phyloP scores from a whole-genome alignment of 2,113 vertebrate genomes.

The Fregetta grallaria region DNA sequence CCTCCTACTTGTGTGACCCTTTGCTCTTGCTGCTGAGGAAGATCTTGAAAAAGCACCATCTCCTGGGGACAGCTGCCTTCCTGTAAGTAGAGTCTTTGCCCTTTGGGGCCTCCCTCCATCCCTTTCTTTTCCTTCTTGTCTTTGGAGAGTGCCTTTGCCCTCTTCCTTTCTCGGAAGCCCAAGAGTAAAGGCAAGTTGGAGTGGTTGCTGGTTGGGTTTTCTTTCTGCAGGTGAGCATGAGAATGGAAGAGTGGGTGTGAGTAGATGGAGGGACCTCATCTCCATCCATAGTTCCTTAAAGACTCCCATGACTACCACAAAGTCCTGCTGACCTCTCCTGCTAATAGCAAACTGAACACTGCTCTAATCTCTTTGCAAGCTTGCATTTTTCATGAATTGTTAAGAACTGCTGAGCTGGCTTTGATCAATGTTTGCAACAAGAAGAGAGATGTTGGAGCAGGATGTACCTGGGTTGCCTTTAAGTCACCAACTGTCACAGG shows the following conservation, averaged over 20 bases:
- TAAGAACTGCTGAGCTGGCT: not conserved
- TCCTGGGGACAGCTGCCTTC: not conserved
- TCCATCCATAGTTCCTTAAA: not conserved
- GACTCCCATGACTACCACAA: not conserved
- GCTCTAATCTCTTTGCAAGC: not conserved
- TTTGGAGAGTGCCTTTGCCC: not conserved
- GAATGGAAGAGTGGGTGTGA: not conserved
- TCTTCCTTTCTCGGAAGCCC: not conserved
- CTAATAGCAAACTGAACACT: not conserved
- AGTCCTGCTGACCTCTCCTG: not conserved
- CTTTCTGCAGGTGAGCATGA: not conserved
- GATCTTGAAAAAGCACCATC: not conserved
- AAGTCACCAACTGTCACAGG: not conserved
- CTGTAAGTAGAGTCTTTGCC: not conserved
- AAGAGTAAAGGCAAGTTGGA: not conserved
- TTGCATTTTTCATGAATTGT: not conserved
- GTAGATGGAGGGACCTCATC: not conserved
- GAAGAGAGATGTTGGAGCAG: not conserved
- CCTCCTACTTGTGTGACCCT: not conserved
- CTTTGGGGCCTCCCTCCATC: not conserved
- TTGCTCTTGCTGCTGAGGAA: not conserved
- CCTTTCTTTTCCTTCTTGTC: not conserved
- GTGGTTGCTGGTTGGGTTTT: not conserved
- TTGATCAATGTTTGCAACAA: not conserved
- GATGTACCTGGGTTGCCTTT: not conserved